Evolutionary conservation across 1,140 invertebrate genomes (phyloP), one percentile per base, ranked within the genome.

Genomic region (Bradysia coprophila): DNA sequence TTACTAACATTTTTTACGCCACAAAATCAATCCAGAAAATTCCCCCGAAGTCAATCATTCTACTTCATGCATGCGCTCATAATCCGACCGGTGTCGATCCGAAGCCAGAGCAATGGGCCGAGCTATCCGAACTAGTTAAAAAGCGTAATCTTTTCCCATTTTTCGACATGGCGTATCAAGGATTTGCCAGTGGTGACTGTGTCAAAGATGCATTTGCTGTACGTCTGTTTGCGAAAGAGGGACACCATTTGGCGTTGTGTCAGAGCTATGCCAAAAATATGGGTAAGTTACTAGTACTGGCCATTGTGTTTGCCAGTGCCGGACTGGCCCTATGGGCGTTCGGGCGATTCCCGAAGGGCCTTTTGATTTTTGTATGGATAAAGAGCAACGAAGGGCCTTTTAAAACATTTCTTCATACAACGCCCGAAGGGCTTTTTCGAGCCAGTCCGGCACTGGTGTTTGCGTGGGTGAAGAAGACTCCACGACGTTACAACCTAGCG

Each of bases 141-240:
- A 71, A 80, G 41, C 76, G 65, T 46, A 81, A 93, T 41, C 64
- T 98, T 3, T 94, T 89, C 56, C 89, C 92, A n/a, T 98, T 88
- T 68, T 96, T 99, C 62, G 96, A 99, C 66, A 95, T 96, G 85
- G 96, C 96, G 20, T 99, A 99, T 69, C 96, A 98, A 71, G 94
- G 94, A 13, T 96, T 95, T 69, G 84, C 84, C 13, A 84, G 81
- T 38, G 83, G 95, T 47, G 77, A 90, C 63, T 75, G 88, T 33
- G 76, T 81, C 45, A 79, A 71, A 46, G 95, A 99, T 67, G 88
- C 94, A 2, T 75, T 75, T 61, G 87, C 93, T 21, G 76, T 98
- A 0, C 71, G 93, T 45, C 66, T 79, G 48, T 98, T 99, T 55
- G 69, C 93, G n/a, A 72, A 88, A 46, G 86, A 96, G 47, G 92